Percentiles rank a stretch among this genome's conserved stretches.
Conservation (phyloP, 2,113 vertebrate genomes). For the Cryptotis parvus region DNA sequence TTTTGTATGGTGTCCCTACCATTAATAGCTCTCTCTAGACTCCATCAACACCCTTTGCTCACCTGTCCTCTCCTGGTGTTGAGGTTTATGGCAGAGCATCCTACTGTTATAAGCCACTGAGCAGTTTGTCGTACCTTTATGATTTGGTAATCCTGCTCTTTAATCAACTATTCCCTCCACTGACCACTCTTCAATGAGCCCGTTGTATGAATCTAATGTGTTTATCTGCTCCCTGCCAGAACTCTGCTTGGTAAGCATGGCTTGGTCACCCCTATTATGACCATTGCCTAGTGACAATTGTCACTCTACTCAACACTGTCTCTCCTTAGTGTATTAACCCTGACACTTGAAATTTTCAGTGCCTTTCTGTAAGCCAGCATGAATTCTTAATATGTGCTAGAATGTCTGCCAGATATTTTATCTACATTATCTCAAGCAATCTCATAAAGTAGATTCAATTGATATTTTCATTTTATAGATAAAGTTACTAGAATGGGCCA, state of each 20-base stretch:
- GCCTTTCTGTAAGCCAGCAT: not conserved
- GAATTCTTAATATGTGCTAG: not conserved
- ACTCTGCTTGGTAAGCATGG: not conserved
- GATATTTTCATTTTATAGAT: not conserved
- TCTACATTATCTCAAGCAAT: not conserved
- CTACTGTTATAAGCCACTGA: not conserved
- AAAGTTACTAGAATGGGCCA: not conserved
- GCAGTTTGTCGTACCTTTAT: not conserved
- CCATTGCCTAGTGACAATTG: rapidly evolving
- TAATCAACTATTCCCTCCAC: not conserved
- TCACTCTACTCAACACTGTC: not conserved
- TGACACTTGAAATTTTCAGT: not conserved
- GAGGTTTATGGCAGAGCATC: not conserved
- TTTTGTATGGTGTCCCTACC: not conserved
- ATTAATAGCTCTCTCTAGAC: not conserved
- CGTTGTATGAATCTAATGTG: not conserved
- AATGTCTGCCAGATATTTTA: not conserved
- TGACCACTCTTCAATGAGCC: not conserved
- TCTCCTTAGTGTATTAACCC: not conserved
- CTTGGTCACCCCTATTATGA: not conserved
- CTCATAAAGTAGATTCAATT: not conserved
- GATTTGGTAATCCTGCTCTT: not conserved
- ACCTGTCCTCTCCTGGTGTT: no score
- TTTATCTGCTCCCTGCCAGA: not conserved
- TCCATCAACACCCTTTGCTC: not conserved